Percentiles rank a stretch among this genome's conserved stretches.
Evolutionary conservation across 2,888 invertebrate species (phyloP).

Genomic region (Abrostola triplasia): DNA sequence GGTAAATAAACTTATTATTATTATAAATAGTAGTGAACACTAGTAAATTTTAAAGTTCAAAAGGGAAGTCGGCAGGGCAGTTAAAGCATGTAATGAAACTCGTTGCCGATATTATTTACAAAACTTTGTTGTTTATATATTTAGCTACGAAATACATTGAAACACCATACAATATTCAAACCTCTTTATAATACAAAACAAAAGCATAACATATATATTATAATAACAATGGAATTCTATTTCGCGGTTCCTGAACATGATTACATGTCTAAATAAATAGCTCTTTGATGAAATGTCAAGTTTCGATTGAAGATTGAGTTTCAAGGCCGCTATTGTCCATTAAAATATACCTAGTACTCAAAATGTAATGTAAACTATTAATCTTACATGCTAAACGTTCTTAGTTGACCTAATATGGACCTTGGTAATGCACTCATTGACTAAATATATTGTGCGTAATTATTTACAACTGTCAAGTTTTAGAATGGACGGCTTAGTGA

Average conservation of each 20-base stretch:
- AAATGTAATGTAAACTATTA: not conserved
- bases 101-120: too few relatives aligned
- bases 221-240: constrained; percentile 1
- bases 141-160: not conserved
- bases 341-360: not conserved
- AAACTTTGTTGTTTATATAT: too few relatives aligned
- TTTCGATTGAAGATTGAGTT: not conserved
- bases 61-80: too few relatives aligned
- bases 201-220: not conserved
- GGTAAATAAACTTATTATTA: too few relatives aligned
- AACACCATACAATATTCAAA: not conserved
- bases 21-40: too few relatives aligned
- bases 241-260: not conserved
- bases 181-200: not conserved
- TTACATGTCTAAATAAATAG: not conserved
- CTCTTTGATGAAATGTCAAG: not conserved
- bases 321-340: constrained; percentile 6
- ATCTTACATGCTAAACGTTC: not conserved
- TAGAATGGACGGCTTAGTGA: constrained; percentile 11
- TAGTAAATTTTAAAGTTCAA: too few relatives aligned
- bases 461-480: constrained; percentile 14
- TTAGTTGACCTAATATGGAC: constrained; percentile 5
- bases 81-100: too few relatives aligned
- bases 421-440: constrained; percentile 17
- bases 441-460: constrained; percentile 8